These are phyloP conservation scores for Diaprepes abbreviatus DNA, from an alignment of 2,888 invertebrate species.

Conservation along the genomic window DNA sequence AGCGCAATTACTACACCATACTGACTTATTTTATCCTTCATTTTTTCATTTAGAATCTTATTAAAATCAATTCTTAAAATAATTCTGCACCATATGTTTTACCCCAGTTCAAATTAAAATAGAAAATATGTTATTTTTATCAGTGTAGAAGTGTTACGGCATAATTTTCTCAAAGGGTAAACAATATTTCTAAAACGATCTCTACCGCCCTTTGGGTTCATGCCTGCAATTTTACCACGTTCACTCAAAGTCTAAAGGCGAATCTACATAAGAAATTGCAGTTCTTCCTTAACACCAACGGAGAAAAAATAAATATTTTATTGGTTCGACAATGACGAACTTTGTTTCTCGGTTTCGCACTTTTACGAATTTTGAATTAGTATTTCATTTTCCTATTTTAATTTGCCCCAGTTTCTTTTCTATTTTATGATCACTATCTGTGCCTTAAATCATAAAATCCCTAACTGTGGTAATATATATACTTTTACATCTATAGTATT, in stretches of 20 bases:
- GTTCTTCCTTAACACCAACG: too few relatives aligned
- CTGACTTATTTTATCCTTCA: not conserved
- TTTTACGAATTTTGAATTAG: too few relatives aligned
- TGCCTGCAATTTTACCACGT: too few relatives aligned
- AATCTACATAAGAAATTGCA: too few relatives aligned
- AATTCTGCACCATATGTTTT: not conserved
- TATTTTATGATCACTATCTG: not conserved
- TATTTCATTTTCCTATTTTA: slow-evolving; percentile 9
- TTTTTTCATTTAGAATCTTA: not conserved
- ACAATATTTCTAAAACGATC: too few relatives aligned
- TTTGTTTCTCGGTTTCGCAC: too few relatives aligned
- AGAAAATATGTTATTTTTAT: not conserved
- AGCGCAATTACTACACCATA: not conserved
- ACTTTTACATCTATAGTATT: slow-evolving; percentile 31
- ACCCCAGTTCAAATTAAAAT: not conserved
- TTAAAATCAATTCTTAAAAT: not conserved
- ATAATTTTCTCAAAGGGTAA: too few relatives aligned
- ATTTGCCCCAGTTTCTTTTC: not conserved
- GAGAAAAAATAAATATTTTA: too few relatives aligned
- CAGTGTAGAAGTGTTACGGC: too few relatives aligned
- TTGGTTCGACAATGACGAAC: too few relatives aligned
- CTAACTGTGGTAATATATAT: slow-evolving; percentile 18
- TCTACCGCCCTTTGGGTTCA: too few relatives aligned
- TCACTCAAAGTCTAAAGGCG: too few relatives aligned
- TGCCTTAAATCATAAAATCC: slow-evolving; percentile 5